Evolutionary conservation across 2,113 vertebrate genomes (phyloP).

Genomic region (Panthera tigris): DNA sequence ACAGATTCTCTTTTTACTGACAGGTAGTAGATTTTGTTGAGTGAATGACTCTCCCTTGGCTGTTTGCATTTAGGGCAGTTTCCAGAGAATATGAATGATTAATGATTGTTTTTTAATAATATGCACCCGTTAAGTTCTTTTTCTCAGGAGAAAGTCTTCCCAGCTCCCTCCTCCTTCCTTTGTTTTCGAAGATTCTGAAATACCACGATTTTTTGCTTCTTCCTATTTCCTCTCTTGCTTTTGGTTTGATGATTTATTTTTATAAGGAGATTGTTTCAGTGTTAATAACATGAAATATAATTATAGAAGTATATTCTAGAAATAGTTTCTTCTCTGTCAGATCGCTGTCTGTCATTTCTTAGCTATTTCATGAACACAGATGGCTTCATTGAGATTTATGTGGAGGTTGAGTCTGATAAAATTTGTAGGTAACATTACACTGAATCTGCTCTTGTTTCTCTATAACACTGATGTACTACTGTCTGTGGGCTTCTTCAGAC

Average conservation of each 20-base stretch:
- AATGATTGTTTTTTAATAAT: neutral
- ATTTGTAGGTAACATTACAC: neutral
- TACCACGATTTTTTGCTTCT: neutral
- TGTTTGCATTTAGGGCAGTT: neutral
- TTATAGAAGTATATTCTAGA: neutral
- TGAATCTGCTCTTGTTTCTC: neutral
- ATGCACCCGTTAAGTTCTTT: neutral
- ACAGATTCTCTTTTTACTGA: neutral
- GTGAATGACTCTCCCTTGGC: neutral
- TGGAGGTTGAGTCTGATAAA: neutral
- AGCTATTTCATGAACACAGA: neutral
- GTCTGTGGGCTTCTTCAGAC: neutral
- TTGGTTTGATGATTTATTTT: conserved; percentile 13
- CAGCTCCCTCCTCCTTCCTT: neutral
- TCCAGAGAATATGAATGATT: neutral
- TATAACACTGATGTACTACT: neutral
- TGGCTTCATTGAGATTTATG: neutral
- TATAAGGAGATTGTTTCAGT: neutral
- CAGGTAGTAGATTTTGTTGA: neutral
- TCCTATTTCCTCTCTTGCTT: neutral
- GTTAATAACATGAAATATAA: neutral
- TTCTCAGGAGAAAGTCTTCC: neutral
- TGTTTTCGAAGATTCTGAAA: neutral
- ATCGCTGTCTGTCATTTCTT: neutral
- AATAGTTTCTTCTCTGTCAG: neutral